Base-by-base conservation (phyloP, 2,888 invertebrate genomes). In the Plutella xylostella region DNA sequence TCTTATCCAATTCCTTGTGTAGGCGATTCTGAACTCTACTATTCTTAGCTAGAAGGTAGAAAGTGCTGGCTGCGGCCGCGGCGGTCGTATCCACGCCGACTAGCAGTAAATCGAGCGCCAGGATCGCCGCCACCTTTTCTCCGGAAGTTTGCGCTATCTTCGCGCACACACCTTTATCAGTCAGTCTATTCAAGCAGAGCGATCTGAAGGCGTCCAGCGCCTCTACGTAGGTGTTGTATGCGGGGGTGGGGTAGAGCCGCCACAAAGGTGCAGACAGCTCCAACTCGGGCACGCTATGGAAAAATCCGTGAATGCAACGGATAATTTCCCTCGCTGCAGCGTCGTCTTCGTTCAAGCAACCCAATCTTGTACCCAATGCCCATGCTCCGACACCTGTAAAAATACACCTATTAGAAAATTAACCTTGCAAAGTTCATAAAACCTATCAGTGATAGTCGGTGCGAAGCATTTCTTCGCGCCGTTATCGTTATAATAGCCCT, bases 71-170 rank as follows among this genome's bases (percentile, higher is more conserved):
- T 14, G 88, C 86, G 3, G 92, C 90, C 30, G 92, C 91, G 0
- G 92, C 92, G 3, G 92, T 92, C 77, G 94, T 93, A 63, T 92
- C 92, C 1, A 94, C 89, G 11, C 93, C 94, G 49, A 94, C 94
- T 15, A 92, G 76, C 53, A 94, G 85, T 51, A 94, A 78, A 66
- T 93, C 93, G 47, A 93, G 66, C 5, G 92, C 90, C 51, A 94
- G 76, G 48, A 93, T 89, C 6, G 90, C 88, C 11, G 92, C 90
- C 45, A 74, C 72, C 52, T 79, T 78, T 41, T 68, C 65, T 4
- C 80, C 82, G 30, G 57, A 74, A 34, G 48, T 56, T 51, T 68
- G 65, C 1, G 79, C 72, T 48, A 82, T 73, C 49, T 75, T 61
- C n/a, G 76, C 73, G 50, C 82, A 83, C 43, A 79, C 66, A 14